These are phyloP conservation scores for Apostichopus japonicus DNA, from an alignment of 35 echinoderm and acorn worm genomes.

Conservation along the genomic window DNA sequence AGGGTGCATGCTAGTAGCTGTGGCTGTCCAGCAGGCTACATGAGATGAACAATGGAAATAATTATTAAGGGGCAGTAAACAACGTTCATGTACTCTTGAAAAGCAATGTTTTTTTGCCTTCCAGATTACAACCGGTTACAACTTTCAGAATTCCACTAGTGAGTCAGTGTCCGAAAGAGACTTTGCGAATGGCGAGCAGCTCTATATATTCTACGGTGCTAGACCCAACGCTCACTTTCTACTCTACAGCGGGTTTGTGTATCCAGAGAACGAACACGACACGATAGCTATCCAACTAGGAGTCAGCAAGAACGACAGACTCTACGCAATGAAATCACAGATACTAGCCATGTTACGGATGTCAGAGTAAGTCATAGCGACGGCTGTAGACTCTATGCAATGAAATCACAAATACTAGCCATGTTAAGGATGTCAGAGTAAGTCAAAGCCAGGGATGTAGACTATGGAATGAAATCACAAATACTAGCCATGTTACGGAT, in stretches of 20 bases:
- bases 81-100: too few relatives aligned
- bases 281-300: constrained; percentile 84
- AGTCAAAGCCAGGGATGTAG: constrained; percentile 3
- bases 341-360: constrained; percentile 78
- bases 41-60: too few relatives aligned
- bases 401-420: constrained; percentile 86
- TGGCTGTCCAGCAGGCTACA: too few relatives aligned
- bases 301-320: constrained; percentile 90
- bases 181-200: constrained; percentile 65
- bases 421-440: constrained; percentile 76
- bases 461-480: constrained; percentile 77
- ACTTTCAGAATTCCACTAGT: constrained; percentile 58
- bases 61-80: too few relatives aligned
- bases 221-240: constrained; percentile 83
- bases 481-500: constrained; percentile 78
- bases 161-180: constrained; percentile 72
- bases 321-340: constrained; percentile 88
- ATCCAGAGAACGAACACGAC: constrained; percentile 74
- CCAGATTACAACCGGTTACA: constrained; percentile 91
- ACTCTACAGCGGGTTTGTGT: constrained; percentile 92
- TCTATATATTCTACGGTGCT: constrained; percentile 90
- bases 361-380: constrained; percentile 62
- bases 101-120: too few relatives aligned
- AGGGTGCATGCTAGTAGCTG: too few relatives aligned
- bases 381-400: not conserved